Evolutionary conservation across 2,113 vertebrate genomes (phyloP).

Genomic region (Rhinopomastus cyanomelas): DNA sequence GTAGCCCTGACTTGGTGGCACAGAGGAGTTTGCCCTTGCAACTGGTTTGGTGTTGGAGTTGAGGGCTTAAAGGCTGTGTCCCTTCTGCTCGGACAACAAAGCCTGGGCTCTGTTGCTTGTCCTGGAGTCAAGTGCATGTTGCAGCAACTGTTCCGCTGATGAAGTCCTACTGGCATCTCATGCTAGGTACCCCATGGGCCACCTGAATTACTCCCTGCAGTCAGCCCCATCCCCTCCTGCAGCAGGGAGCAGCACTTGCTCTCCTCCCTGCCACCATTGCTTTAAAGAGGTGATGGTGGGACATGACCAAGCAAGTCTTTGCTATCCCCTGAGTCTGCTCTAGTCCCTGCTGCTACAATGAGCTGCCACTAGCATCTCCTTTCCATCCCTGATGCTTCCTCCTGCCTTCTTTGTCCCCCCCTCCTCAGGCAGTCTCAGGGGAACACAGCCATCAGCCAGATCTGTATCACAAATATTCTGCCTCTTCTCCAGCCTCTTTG

Average conservation of each 20-base stretch:
- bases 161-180: background rate
- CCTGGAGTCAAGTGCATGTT: rapidly evolving
- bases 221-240: background rate
- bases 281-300: background rate
- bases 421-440: background rate
- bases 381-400: rapidly evolving
- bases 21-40: background rate
- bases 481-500: background rate
- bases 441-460: rapidly evolving
- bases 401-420: background rate
- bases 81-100: rapidly evolving
- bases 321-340: background rate
- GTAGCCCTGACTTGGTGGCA: background rate
- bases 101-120: rapidly evolving
- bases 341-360: background rate
- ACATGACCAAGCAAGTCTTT: background rate
- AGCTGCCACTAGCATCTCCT: background rate
- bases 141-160: background rate
- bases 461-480: background rate
- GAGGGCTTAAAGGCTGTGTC: rapidly evolving
- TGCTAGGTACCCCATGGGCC: no score
- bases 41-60: background rate
- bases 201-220: rapidly evolving
- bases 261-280: background rate
- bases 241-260: background rate